phyloP scores from a whole-genome alignment of 1,140 invertebrate species.

The Aphelenchoides avenae region DNA sequence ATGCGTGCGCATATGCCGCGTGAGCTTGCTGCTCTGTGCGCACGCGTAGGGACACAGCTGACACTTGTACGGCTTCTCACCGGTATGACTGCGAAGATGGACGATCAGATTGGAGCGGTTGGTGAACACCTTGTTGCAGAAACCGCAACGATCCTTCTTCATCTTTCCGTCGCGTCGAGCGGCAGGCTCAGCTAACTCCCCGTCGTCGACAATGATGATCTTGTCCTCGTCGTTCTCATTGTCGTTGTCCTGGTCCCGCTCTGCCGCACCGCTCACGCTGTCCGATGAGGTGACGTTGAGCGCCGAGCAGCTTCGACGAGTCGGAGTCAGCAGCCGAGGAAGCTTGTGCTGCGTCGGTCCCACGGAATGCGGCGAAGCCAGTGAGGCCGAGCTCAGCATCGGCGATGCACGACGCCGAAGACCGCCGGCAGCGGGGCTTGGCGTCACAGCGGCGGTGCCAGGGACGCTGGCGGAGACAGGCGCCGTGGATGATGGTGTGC shows the following conservation, averaged over 20 bases:
- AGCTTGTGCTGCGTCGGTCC: neutral
- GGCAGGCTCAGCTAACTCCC: conserved; percentile 50
- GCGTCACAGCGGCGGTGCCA: conserved; percentile 11
- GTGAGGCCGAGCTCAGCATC: too few species aligned
- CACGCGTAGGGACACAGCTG: conserved; percentile 97
- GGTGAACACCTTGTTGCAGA: conserved; percentile 58
- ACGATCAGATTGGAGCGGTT: conserved; percentile 73
- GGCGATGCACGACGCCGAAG: conserved; percentile 3
- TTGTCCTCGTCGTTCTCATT: conserved; percentile 35
- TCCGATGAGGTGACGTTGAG: too few species aligned
- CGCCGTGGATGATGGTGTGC: conserved; percentile 12
- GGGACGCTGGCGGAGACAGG: conserved; percentile 1
- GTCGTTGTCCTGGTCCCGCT: conserved; percentile 31
- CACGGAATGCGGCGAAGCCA: too few species aligned
- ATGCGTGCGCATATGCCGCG: conserved; percentile 99
- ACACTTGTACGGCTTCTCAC: conserved; percentile 65
- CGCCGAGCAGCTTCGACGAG: conserved; percentile 28
- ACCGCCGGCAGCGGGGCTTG: conserved; percentile 16
- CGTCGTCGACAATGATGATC: conserved; percentile 32
- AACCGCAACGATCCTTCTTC: conserved; percentile 54
- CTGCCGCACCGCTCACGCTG: conserved; percentile 8
- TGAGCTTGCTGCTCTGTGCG: conserved; percentile 96
- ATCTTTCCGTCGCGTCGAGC: conserved; percentile 50
- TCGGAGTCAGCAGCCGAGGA: conserved; percentile 28
- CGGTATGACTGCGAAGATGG: conserved; percentile 76